Conservation (phyloP, 2,113 vertebrate genomes). For the Dasyprocta punctata region DNA sequence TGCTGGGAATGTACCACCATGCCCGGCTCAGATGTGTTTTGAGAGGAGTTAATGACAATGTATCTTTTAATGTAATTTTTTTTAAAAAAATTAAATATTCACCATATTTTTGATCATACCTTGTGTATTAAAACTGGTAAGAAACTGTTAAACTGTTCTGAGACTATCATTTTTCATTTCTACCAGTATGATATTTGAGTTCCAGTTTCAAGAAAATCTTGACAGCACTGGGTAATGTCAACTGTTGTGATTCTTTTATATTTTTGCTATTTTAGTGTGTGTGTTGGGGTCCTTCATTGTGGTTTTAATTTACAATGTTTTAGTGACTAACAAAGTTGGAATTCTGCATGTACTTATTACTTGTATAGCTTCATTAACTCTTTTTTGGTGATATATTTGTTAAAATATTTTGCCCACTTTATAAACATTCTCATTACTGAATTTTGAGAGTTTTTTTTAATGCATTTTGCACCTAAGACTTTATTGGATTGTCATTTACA, state of each 20-base stretch:
- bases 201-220: background rate
- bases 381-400: background rate
- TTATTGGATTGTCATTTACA: background rate
- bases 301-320: background rate
- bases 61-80: background rate
- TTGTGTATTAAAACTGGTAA: background rate
- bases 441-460: background rate
- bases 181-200: background rate
- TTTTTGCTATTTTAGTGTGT: background rate
- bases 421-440: background rate
- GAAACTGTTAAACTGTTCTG: background rate
- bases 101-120: background rate
- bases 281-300: background rate
- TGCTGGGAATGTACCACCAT: too few species aligned
- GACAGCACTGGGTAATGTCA: background rate
- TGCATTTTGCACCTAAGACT: background rate
- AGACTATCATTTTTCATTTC: constrained; percentile 14
- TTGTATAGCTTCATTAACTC: background rate
- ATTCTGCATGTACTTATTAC: background rate
- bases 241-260: background rate
- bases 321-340: background rate
- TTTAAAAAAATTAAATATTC: background rate
- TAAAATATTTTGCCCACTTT: constrained; percentile 29
- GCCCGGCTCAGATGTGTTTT: too few species aligned
- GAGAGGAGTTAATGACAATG: background rate